These are phyloP conservation scores for Myotis brandtii DNA, from an alignment of 2,113 vertebrate genomes.

Conservation along the genomic window DNA sequence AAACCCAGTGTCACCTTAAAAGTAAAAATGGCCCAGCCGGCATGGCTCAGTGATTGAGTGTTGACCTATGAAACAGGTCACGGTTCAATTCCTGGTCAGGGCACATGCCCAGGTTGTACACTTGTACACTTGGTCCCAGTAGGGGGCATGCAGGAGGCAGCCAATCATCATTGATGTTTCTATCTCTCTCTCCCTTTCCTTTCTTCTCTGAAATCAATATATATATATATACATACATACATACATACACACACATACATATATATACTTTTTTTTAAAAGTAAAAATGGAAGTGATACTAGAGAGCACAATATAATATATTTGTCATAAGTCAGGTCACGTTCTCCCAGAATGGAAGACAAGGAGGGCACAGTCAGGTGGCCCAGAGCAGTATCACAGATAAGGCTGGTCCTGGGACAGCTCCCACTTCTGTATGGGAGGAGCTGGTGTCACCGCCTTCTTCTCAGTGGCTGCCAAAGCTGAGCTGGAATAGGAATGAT, in stretches of 20 bases:
- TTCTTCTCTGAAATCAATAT: too few species aligned
- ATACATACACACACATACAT: too few species aligned
- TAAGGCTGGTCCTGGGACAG: slow-evolving; percentile 94
- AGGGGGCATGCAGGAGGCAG: too few species aligned
- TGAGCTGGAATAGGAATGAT: slow-evolving; percentile 81
- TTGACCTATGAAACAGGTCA: too few species aligned
- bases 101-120: too few species aligned
- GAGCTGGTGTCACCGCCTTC: slow-evolving; percentile 89
- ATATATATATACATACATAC: too few species aligned
- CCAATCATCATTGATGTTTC: too few species aligned
- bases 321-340: slow-evolving; percentile 59
- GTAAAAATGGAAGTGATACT: background rate
- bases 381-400: slow-evolving; percentile 83
- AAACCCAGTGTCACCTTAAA: background rate
- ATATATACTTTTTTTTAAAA: background rate
- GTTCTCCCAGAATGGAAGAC: rapidly evolving
- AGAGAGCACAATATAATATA: background rate
- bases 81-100: too few species aligned
- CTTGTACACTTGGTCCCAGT: too few species aligned
- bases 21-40: background rate
- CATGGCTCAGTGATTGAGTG: too few species aligned
- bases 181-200: too few species aligned
- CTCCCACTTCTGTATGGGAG: slow-evolving; percentile 82
- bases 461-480: slow-evolving; percentile 81
- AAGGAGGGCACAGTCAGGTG: rapidly evolving